These are phyloP conservation scores for Cyprinodon tularosa DNA, from an alignment of 2,113 vertebrate species.

Conservation along the genomic window DNA sequence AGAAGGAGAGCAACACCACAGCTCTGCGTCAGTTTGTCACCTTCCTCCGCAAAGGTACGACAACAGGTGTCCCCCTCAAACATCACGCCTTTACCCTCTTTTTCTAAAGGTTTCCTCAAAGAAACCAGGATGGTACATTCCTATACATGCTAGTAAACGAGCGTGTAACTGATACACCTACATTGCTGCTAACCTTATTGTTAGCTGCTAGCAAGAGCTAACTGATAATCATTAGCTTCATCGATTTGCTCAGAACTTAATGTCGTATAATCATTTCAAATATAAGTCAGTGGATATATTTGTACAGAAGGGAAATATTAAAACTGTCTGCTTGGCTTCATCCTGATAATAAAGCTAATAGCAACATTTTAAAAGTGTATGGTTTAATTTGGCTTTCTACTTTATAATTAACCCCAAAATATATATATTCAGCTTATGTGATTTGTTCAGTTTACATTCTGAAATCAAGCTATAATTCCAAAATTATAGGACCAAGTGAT, in stretches of 20 bases:
- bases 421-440: too few relatives aligned
- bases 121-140: background rate
- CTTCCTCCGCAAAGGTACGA: slow-evolving; percentile 84
- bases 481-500: too few relatives aligned
- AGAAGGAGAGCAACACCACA: slow-evolving; percentile 79
- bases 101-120: background rate
- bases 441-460: too few relatives aligned
- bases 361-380: too few relatives aligned
- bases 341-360: too few relatives aligned
- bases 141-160: background rate
- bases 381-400: too few relatives aligned
- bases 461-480: too few relatives aligned
- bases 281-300: background rate
- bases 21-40: slow-evolving; percentile 85
- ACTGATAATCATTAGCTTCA: background rate
- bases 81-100: background rate
- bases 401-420: too few relatives aligned
- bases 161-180: background rate
- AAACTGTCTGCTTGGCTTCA: too few relatives aligned
- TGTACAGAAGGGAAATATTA: too few relatives aligned
- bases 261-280: background rate
- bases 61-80: background rate
- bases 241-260: background rate
- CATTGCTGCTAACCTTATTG: background rate
- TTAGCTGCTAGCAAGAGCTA: background rate